phyloP scores from a whole-genome alignment of 2,113 vertebrate species.

The Mesocricetus auratus region DNA sequence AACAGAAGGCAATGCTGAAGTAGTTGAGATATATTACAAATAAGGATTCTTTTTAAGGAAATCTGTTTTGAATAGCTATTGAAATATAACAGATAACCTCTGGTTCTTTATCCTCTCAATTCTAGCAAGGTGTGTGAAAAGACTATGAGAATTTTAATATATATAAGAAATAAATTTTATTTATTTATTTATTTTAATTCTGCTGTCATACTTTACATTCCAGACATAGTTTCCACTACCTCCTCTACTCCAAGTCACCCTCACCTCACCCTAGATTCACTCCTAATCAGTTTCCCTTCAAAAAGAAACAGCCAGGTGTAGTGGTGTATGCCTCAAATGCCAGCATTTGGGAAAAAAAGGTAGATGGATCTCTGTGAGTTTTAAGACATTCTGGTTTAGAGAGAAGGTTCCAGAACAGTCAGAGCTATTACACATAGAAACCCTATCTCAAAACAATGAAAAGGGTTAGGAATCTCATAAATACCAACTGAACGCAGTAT shows the following conservation, averaged over 20 bases:
- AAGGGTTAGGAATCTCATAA: background rate
- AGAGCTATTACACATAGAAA: background rate
- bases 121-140: background rate
- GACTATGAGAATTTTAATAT: slow-evolving; percentile 14
- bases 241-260: background rate
- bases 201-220: background rate
- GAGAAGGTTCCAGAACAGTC: background rate
- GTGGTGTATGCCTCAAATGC: background rate
- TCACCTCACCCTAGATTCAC: background rate
- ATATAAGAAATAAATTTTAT: background rate
- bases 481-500: background rate
- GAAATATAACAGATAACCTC: background rate
- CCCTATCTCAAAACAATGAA: background rate
- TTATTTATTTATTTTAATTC: background rate
- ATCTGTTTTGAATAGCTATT: background rate
- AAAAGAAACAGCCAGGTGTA: background rate
- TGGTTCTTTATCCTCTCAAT: background rate
- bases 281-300: background rate
- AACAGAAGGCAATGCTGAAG: background rate
- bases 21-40: background rate
- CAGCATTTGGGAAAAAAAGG: background rate
- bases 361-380: background rate
- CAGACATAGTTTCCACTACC: background rate
- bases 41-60: background rate
- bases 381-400: background rate